Percentiles rank a stretch among this genome's conserved stretches.
These are phyloP conservation scores for Platycercus adscitus DNA, from an alignment of 2,113 vertebrate species.

Conservation along the genomic window DNA sequence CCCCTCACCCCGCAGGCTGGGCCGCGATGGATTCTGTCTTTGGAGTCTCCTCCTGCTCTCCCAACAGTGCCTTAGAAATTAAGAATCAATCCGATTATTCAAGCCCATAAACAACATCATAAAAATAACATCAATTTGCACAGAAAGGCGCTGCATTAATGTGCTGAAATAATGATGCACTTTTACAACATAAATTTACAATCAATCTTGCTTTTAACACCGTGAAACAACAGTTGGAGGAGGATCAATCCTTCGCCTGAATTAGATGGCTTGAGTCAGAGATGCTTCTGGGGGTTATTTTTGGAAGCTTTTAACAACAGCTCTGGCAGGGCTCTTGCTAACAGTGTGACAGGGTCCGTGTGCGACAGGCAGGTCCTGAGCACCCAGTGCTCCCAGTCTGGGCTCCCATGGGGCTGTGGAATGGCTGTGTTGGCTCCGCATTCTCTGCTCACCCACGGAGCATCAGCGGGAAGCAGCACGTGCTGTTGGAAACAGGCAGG, in stretches of 20 bases:
- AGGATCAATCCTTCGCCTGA: constrained; percentile 53
- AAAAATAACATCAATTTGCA: constrained; percentile 78
- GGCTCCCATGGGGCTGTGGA: background rate
- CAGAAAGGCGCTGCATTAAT: constrained; percentile 66
- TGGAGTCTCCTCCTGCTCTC: background rate
- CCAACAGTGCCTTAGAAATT: constrained; percentile 62
- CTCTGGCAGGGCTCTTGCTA: background rate
- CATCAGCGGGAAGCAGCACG: fast-evolving
- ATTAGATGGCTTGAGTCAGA: constrained; percentile 58
- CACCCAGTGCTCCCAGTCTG: background rate
- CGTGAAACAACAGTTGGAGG: constrained; percentile 49
- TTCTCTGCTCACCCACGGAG: fast-evolving
- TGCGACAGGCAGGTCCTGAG: background rate
- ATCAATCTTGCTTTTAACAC: constrained; percentile 69
- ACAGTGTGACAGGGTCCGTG: background rate
- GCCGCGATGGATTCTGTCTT: background rate
- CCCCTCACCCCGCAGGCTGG: background rate
- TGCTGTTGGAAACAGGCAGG: fast-evolving
- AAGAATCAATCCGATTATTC: constrained; percentile 79
- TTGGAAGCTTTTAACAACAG: constrained; percentile 12
- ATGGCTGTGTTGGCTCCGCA: background rate
- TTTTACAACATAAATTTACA: constrained; percentile 67
- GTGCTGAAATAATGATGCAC: constrained; percentile 71
- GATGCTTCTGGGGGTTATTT: constrained; percentile 28
- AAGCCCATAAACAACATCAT: constrained; percentile 76